Base-by-base conservation (phyloP, 2,113 vertebrate genomes). In the Hyla sarda region DNA sequence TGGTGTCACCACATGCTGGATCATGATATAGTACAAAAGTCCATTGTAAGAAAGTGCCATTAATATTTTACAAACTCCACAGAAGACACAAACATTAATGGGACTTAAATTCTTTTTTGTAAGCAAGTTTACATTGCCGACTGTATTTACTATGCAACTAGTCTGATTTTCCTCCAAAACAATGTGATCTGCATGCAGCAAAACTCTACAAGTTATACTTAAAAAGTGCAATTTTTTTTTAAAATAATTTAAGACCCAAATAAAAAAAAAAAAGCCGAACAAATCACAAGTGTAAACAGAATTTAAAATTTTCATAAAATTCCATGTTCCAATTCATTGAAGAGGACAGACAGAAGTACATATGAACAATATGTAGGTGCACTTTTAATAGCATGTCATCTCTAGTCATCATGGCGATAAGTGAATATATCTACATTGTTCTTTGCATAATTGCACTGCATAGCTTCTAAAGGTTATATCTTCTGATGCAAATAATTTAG, bases 201-300 rank as follows among this genome's bases (percentile, higher is more conserved):
- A 47, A 65, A 81, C 56, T 28, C 50, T 5, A 23, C 30, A 5
- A 58, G 52, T 79, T 58, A 58, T 23, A 56, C 21, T 58, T 58
- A 8, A 81, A 76, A 81, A 81, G 78, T 81, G 78, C 78, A 80
- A n/a, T 28, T 25, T 78, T 56, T 58, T 17, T 25, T 12, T 9
- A 12, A 41, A 81, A 81, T 47, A 81, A 81, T 41, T 62, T 81
- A 81, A 60, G 34, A 81, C 52, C 54, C 52, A 80, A 62, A 80
- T 78, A 34, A 58, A 67, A 67, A 65, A 65, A 60, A 65, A 28
- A 30, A 50, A 12, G n/a, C 32, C 1, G 8, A 62, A 79, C 34
- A 60, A 47, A 60, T 34, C 23, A 62, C 56, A 81, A 62, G 13
- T 81, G 78, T 81, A 81, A 81, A 81, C 78, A 81, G 56, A 45